Evolutionary conservation across 2,888 invertebrate genomes (phyloP), one percentile per base, ranked within the genome.

Genomic region (Entomobrya multifasciata): DNA sequence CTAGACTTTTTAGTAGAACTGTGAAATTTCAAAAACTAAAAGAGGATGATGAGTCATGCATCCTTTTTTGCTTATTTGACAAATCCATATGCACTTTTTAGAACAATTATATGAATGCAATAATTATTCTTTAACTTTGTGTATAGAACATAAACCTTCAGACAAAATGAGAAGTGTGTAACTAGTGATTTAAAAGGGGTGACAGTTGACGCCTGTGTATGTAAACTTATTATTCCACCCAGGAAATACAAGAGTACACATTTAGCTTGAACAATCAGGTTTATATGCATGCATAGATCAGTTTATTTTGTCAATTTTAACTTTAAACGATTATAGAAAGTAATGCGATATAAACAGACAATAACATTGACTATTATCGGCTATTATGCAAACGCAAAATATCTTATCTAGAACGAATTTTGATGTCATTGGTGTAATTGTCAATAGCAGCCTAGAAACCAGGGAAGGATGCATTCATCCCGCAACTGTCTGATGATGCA

Each of bases 131-230:
- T 22, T 57, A 57, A 25, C 11, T 25, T 25, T 25, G 57, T 57
- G 13, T 57, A 25, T 57, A 3, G 22, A 22, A 11, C 1, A 1
- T 36, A 4, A 17, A 17, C 25, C 17, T 3, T 36, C 65, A 10
- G 20, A 22, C 11, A 15, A n/a, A n/a, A n/a, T n/a, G n/a, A n/a
- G n/a, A n/a, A n/a, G 11, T 10, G 70, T 20, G 13, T 70, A 70
- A 49, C 47, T 15, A 25, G 49, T 25, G 5, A 27, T 55, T 36
- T 67, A 67, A 80, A 30, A 80, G 47, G 49, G 3, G 49, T 80
- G 80, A 80, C 52, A 52, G 67, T 65, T 67, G 80, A 80, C 36
- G 67, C 36, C 67, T 80, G 67, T 80, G 25, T 67, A 67, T 67
- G 67, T 80, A 49, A 52, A 36, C 44, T 67, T 70, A 25, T 11